Conservation (phyloP, 2,113 vertebrate genomes). For the Toxostoma redivivum region DNA sequence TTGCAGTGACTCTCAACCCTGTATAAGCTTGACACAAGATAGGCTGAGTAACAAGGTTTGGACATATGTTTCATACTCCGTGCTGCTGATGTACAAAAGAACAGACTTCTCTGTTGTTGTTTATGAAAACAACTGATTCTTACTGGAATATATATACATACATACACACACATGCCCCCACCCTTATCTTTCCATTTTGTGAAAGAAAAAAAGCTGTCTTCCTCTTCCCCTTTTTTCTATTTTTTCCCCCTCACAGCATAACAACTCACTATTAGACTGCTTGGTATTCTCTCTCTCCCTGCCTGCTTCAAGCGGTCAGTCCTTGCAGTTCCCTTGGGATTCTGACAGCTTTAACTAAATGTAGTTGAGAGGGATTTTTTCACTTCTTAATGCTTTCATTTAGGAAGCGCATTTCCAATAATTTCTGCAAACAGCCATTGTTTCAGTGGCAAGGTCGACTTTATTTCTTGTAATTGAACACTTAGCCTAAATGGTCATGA, state of each 20-base stretch:
- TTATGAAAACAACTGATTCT: not conserved
- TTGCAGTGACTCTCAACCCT: not conserved
- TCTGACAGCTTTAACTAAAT: not conserved
- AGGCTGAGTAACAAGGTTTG: not conserved
- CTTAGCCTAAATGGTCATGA: not conserved
- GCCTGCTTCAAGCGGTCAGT: not conserved
- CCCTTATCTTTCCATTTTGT: not conserved
- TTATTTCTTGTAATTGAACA: not conserved
- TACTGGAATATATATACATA: not conserved
- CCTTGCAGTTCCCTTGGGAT: not conserved
- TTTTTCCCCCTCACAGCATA: not conserved
- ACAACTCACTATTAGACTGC: not conserved
- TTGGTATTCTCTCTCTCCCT: not conserved
- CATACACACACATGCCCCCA: fast-evolving
- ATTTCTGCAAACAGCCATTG: not conserved
- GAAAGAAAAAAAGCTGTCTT: not conserved
- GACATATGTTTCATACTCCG: fast-evolving
- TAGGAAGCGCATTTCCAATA: not conserved
- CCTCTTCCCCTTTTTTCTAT: not conserved
- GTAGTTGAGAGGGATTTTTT: not conserved
- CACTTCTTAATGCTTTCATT: not conserved
- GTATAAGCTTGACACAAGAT: not conserved
- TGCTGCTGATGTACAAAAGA: not conserved
- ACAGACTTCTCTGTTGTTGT: not conserved
- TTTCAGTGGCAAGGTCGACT: not conserved